These are phyloP conservation scores for Psettodes erumei DNA, from an alignment of 2,113 vertebrate genomes.

Conservation along the genomic window DNA sequence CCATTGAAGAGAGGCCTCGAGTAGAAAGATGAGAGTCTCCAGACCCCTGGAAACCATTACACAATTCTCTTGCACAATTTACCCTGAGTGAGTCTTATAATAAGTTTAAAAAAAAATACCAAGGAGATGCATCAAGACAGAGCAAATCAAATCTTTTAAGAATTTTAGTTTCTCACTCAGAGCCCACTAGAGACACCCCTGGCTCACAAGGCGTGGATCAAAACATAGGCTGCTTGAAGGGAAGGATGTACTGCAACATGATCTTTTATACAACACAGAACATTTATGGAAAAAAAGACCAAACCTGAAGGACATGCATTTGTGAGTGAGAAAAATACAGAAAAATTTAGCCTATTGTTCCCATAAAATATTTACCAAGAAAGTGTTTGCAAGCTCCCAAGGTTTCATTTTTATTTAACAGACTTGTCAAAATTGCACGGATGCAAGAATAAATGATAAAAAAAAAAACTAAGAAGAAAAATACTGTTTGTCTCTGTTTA, in stretches of 20 bases:
- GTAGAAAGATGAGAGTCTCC: conserved; percentile 45
- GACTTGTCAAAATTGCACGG: conserved; percentile 56
- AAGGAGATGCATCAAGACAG: conserved; percentile 33
- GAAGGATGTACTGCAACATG: conserved; percentile 29
- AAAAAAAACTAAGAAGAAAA: not conserved
- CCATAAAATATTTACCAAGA: conserved; percentile 66
- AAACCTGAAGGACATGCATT: not conserved
- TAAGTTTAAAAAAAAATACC: conserved; percentile 48
- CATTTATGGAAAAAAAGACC: conserved; percentile 2
- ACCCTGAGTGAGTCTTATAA: conserved; percentile 44
- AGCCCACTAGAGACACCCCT: conserved; percentile 31
- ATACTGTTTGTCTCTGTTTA: not conserved
- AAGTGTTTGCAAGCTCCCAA: conserved; percentile 42
- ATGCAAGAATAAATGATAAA: conserved; percentile 14
- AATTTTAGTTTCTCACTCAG: conserved; percentile 46
- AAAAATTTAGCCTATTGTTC: conserved; percentile 52
- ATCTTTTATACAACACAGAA: conserved; percentile 34
- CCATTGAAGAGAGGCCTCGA: conserved; percentile 23
- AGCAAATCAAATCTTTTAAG: conserved; percentile 51
- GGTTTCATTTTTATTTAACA: conserved; percentile 66
- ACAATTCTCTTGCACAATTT: conserved; percentile 50
- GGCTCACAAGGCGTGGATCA: conserved; percentile 42
- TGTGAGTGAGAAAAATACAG: conserved; percentile 40
- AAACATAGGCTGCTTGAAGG: conserved; percentile 32
- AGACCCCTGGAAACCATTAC: conserved; percentile 43